Base-by-base conservation (phyloP, 2,113 vertebrate genomes). In the Carlito syrichta region DNA sequence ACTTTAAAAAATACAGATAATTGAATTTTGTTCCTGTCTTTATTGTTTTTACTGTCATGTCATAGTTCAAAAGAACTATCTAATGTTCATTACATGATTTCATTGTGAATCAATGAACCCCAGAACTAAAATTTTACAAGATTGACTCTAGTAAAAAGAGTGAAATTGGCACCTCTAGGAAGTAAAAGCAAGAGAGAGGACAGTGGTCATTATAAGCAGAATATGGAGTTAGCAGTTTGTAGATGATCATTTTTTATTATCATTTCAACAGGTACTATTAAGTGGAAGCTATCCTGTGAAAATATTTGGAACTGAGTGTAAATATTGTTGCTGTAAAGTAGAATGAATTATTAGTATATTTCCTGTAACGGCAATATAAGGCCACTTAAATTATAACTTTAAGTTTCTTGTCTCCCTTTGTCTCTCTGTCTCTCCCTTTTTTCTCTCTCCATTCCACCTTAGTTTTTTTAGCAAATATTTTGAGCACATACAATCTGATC, bases 1-100 rank as follows among this genome's bases (percentile, higher is more conserved):
- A 19, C 60, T 88, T 96, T 79, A 93, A 32, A 96, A 68, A 69
- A 69, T 90, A 63, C 3, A 71, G 35, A 22, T 84, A 84, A 91
- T 91, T 95, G 74, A 78, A 62, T 95, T 90, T 73, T 97, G 45
- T 43, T 45, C 12, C 13, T 63, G 6, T 16, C 40, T 79, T 94
- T 58, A 25, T 48, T 8, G 2, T 1, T 5, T 2, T 30, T 1
- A 54, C n/a, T 48, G 87, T 12, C 74, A 54, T 58, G 56, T 54
- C 56, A 35, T 30, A 43, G 62, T 93, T 74, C 69, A 90, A 83
- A 25, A 84, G 20, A 83, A 68, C 1, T 0, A 23, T 40, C 27
- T 62, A 30, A 40, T 50, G 43, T 87, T 60, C 62, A 30, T 69
- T 87, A 52, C 40, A 50, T 50, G 66, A 45, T 48, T 87, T 90